Conservation (phyloP, 2,113 vertebrate species). For the Podilymbus podiceps region DNA sequence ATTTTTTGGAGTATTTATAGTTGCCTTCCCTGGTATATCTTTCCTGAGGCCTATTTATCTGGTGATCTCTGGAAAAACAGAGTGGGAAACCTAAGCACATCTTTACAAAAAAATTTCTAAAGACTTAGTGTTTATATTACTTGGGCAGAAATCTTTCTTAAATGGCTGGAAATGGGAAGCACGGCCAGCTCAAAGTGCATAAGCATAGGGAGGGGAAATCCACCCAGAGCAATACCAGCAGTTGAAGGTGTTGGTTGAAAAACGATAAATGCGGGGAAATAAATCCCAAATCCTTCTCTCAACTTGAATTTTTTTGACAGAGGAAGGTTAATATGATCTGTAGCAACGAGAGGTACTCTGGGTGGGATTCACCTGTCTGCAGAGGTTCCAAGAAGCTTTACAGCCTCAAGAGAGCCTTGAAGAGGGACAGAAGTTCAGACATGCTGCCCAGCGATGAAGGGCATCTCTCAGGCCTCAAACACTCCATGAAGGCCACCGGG, state of each 20-base stretch:
- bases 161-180: neutral
- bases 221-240: neutral
- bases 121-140: neutral
- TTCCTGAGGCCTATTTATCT: neutral
- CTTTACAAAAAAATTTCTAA: neutral
- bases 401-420: neutral
- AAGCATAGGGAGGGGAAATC: neutral
- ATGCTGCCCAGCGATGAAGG: neutral
- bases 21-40: neutral
- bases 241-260: neutral
- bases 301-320: neutral
- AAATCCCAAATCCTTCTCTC: neutral
- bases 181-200: neutral
- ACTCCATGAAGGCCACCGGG: neutral
- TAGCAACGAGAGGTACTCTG: neutral
- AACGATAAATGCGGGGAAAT: neutral
- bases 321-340: neutral
- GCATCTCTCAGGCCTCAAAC: neutral
- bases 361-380: neutral
- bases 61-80: neutral
- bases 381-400: neutral
- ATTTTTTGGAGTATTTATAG: neutral
- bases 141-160: neutral
- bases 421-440: neutral
- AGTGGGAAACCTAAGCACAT: constrained; percentile 15